Percentiles rank a stretch among this genome's conserved stretches.
Conservation (phyloP, 2,113 vertebrate species). For the Felis catus region DNA sequence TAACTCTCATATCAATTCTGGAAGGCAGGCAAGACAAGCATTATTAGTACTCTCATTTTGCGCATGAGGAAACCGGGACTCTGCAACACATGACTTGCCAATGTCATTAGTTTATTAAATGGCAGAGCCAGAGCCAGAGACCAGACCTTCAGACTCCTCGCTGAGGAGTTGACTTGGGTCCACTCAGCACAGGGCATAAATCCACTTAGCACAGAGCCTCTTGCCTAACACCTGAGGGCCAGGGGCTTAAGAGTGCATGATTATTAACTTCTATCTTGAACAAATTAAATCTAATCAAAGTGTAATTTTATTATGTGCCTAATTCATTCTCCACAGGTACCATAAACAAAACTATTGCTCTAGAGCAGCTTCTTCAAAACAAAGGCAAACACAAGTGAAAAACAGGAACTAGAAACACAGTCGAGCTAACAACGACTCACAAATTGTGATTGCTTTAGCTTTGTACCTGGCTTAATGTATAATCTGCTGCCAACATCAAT, state of each 20-base stretch:
- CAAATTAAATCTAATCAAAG: slow-evolving; percentile 27
- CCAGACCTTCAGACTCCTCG: background rate
- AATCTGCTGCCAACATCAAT: background rate
- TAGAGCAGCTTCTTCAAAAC: background rate
- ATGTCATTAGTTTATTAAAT: background rate
- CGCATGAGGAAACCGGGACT: background rate
- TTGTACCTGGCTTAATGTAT: background rate
- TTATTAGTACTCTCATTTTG: background rate
- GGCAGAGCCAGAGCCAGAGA: background rate
- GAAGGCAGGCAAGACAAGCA: background rate
- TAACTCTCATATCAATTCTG: background rate
- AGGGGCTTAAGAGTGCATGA: background rate
- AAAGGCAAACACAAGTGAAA: slow-evolving; percentile 16
- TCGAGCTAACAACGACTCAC: background rate
- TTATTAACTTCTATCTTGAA: background rate
- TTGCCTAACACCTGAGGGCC: background rate
- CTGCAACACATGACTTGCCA: background rate
- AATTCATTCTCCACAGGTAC: background rate
- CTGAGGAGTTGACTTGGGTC: background rate
- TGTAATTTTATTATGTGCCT: background rate
- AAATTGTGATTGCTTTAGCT: background rate
- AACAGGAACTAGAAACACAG: background rate
- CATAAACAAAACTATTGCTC: background rate
- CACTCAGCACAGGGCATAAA: background rate
- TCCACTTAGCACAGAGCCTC: background rate